Base-by-base conservation (phyloP, 2,113 vertebrate species). In the Galeopterus variegatus region DNA sequence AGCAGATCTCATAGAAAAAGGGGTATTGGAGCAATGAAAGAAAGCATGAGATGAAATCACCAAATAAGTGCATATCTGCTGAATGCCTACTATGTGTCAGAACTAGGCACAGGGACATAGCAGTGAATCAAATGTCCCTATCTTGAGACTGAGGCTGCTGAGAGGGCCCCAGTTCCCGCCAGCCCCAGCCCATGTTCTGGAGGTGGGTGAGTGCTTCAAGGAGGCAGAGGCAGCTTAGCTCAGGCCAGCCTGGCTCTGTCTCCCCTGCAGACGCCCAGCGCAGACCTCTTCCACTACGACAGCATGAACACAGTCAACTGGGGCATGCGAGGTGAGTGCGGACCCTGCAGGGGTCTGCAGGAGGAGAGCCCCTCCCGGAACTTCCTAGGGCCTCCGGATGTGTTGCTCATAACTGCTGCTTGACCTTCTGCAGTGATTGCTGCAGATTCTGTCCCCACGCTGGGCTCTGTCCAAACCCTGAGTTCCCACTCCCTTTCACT, bases 281-380 rank as follows among this genome's bases (percentile, higher is more conserved):
- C 99, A 0, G 99, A 99, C 85, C 99, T 99, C 79, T 99, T 99
- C 98, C 99, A 99, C 98, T 99, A 99, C 0, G 99, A 99, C 98
- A 99, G 99, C 97, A 98, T 99, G 58, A 99, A 99, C 0, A 99
- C 99, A 21, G 99, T 99, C 97, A 99, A 99, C 98, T 99, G 99
- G 99, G 99, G 99, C 75, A 99, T 99, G 99, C 98, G 99, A 99
- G 99, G 99, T 99, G 97, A 98, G 97, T 0, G 0, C 12, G 0
- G 31, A 50, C 10, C 64, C 4, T 4, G 26, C n/a, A 28, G 14
- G 67, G 33, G 26, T 15, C 45, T 72, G 33, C 88, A 31, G 65
- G 72, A 26, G 8, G 28, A 52, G 64, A 50, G 41, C 3, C 62
- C 76, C 36, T 48, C 17, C 80, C 6, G 11, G 33, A 24, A 45